Evolutionary conservation across 37 sponge, comb jelly and placozoan genomes (phyloP).

Genomic region (Tethya wilhelma): DNA sequence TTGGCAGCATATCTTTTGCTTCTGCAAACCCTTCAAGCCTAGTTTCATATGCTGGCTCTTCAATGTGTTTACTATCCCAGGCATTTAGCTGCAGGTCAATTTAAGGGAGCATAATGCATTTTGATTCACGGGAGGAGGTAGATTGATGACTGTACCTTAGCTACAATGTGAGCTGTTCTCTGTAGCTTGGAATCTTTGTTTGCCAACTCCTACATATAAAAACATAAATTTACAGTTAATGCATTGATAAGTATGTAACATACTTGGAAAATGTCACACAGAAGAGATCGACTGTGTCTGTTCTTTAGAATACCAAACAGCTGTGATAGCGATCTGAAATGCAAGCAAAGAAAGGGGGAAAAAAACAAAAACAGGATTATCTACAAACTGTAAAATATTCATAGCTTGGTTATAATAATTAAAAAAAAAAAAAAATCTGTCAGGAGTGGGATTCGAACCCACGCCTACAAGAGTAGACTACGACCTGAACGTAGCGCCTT

Average conservation of each 20-base stretch:
- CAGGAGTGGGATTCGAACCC: constrained; percentile 98
- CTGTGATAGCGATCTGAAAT: constrained; percentile 42
- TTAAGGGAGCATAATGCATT: not conserved
- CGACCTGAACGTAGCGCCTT: constrained; percentile 98
- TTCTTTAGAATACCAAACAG: constrained; percentile 37
- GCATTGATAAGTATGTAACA: too few species aligned
- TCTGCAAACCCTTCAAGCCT: constrained; percentile 65
- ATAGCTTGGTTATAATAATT: not conserved
- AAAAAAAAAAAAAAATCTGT: constrained; percentile 65
- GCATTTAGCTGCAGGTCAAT: constrained; percentile 64
- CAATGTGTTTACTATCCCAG: constrained; percentile 72
- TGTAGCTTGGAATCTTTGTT: constrained; percentile 11
- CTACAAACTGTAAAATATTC: not conserved
- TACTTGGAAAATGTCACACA: constrained; percentile 75
- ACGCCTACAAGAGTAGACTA: constrained; percentile 96
- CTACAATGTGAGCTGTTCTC: constrained; percentile 33
- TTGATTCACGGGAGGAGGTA: not conserved
- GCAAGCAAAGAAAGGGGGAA: not conserved
- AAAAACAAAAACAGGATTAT: not conserved
- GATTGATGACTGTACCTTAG: constrained; percentile 13
- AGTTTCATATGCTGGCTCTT: constrained; percentile 78
- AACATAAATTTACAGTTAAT: not conserved
- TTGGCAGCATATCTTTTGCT: not conserved
- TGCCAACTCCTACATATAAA: constrained; percentile 41
- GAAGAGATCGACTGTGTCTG: constrained; percentile 37